A percentile compares a stretch with the other conserved stretches of the same genome.
Evolutionary conservation across 2,888 invertebrate species (phyloP).

Genomic region (Tetragonula carbonaria): DNA sequence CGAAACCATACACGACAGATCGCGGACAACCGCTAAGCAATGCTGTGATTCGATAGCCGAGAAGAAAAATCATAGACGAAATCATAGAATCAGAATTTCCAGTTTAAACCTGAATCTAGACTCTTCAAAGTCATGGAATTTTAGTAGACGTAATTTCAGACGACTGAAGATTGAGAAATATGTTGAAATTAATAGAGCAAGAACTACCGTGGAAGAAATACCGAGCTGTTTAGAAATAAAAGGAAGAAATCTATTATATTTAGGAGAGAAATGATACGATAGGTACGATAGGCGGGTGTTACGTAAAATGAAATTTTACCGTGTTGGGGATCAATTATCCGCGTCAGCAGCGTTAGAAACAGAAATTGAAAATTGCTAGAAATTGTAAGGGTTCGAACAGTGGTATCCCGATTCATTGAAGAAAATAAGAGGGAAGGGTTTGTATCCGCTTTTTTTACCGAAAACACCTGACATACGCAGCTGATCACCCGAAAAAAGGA

Average conservation of each 20-base stretch:
- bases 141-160: too few relatives aligned
- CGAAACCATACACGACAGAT: slow-evolving; percentile 18
- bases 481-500: slow-evolving; percentile 58
- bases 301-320: slow-evolving; percentile 4
- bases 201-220: background rate
- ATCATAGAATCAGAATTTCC: too few relatives aligned
- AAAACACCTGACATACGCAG: slow-evolving; percentile 71
- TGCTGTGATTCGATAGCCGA: background rate
- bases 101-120: too few relatives aligned
- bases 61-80: too few relatives aligned
- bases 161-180: too few relatives aligned
- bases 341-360: slow-evolving; percentile 3
- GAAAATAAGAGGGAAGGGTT: slow-evolving; percentile 55
- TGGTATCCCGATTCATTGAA: slow-evolving; percentile 29
- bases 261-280: slow-evolving; percentile 2
- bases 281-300: slow-evolving; percentile 1
- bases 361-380: slow-evolving; percentile 35
- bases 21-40: slow-evolving; percentile 27
- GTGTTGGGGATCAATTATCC: slow-evolving; percentile 38
- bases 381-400: slow-evolving; percentile 10
- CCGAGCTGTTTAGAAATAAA: background rate
- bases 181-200: too few relatives aligned
- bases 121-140: too few relatives aligned
- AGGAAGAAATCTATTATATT: background rate
- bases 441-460: slow-evolving; percentile 61